phyloP scores from a whole-genome alignment of 2,888 invertebrate species.

The Asteroscopus sphinx region DNA sequence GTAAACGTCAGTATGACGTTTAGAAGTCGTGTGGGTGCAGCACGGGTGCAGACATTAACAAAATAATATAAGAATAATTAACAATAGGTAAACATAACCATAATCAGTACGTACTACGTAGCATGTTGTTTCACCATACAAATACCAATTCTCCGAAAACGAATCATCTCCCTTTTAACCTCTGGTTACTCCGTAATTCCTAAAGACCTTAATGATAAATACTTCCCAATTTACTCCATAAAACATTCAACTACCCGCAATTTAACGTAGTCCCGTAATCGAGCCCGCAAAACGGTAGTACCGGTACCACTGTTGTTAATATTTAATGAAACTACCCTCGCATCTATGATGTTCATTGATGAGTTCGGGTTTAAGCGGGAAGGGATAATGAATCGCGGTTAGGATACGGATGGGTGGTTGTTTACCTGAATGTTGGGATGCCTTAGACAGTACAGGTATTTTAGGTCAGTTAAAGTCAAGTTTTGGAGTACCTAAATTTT shows the following conservation, averaged over 20 bases:
- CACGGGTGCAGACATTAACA: no score
- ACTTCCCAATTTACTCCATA: background rate
- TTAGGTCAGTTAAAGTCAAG: no score
- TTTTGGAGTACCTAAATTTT: no score
- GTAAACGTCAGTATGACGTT: no score
- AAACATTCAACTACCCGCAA: constrained; percentile 9
- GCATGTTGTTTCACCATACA: no score
- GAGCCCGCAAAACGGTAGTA: constrained; percentile 17
- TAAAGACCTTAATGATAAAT: constrained; percentile 1
- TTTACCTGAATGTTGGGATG: background rate
- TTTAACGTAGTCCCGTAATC: constrained; percentile 10
- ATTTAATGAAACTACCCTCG: constrained; percentile 24
- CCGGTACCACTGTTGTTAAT: constrained; percentile 33
- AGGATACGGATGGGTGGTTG: constrained; percentile 21
- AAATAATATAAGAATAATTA: no score
- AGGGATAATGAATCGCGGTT: constrained; percentile 18
- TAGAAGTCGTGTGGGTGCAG: no score
- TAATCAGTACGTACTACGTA: no score
- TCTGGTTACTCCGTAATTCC: background rate
- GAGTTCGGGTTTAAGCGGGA: constrained; percentile 5
- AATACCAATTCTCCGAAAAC: no score
- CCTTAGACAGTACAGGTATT: background rate
- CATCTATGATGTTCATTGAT: constrained; percentile 12
- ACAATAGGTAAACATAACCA: no score
- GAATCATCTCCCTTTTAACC: background rate